These are phyloP conservation scores for Stenolophus ochropezus DNA, from an alignment of 2,888 invertebrate genomes.

Conservation along the genomic window DNA sequence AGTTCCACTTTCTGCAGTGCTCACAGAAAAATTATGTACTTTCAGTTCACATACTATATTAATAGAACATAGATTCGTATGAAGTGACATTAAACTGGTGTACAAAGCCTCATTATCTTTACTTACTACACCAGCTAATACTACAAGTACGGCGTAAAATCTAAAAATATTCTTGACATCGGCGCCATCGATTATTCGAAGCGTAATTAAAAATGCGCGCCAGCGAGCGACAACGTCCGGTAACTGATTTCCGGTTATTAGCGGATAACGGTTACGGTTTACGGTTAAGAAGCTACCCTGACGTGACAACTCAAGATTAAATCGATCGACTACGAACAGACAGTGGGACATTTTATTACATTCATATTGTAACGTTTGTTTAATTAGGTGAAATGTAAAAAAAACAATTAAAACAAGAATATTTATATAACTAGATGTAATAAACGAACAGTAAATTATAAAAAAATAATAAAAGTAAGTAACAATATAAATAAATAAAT, in stretches of 20 bases:
- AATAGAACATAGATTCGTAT: too few relatives aligned
- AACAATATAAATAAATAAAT: too few relatives aligned
- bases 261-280: constrained; percentile 50
- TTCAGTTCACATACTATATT: too few relatives aligned
- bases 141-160: neutral
- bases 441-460: too few relatives aligned
- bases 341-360: too few relatives aligned
- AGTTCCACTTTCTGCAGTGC: too few relatives aligned
- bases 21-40: too few relatives aligned
- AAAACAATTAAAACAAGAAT: too few relatives aligned
- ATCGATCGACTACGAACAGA: neutral
- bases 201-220: constrained; percentile 56
- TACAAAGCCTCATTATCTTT: neutral
- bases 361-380: too few relatives aligned
- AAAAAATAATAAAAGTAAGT: too few relatives aligned
- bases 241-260: constrained; percentile 56
- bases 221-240: constrained; percentile 47
- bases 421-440: too few relatives aligned
- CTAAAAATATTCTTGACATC: constrained; percentile 47
- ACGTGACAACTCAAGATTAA: neutral
- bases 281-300: constrained; percentile 9
- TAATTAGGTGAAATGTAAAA: too few relatives aligned
- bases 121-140: neutral
- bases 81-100: neutral
- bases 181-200: constrained; percentile 43